A percentile compares a stretch with the other conserved stretches of the same genome.
phyloP scores from a whole-genome alignment of 2,888 invertebrate species.

The Brachynemurus nebulosus region DNA sequence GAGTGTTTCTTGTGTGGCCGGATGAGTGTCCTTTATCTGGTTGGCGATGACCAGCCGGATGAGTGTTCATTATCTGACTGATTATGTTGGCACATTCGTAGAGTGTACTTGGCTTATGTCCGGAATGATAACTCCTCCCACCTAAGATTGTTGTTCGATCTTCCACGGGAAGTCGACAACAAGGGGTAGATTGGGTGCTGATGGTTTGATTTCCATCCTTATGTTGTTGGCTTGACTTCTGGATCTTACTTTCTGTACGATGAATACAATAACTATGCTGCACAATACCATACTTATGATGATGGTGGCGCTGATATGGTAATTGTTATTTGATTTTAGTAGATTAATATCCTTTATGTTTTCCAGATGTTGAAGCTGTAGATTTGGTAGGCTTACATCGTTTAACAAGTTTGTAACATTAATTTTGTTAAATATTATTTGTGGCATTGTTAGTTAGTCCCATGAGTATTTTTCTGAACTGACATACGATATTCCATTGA shows the following conservation, averaged over 20 bases:
- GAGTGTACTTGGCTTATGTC: no score
- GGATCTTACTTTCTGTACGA: background rate
- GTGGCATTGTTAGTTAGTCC: background rate
- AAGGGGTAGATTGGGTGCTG: background rate
- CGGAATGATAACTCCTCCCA: background rate
- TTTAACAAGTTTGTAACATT: background rate
- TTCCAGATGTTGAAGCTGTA: background rate
- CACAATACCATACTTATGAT: background rate
- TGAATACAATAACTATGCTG: background rate
- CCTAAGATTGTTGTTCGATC: background rate
- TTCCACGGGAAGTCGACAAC: background rate
- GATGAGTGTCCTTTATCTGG: no score
- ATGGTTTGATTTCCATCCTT: background rate
- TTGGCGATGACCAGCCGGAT: no score
- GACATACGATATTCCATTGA: background rate
- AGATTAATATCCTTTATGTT: background rate
- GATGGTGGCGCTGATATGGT: background rate
- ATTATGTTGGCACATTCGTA: no score
- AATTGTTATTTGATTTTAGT: background rate
- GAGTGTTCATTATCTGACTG: no score
- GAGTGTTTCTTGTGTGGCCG: no score
- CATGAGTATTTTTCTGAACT: background rate
- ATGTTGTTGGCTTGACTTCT: background rate
- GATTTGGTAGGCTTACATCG: background rate
- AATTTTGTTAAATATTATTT: background rate